phyloP scores from a whole-genome alignment of 2,113 vertebrate species.

The Galeopterus variegatus region DNA sequence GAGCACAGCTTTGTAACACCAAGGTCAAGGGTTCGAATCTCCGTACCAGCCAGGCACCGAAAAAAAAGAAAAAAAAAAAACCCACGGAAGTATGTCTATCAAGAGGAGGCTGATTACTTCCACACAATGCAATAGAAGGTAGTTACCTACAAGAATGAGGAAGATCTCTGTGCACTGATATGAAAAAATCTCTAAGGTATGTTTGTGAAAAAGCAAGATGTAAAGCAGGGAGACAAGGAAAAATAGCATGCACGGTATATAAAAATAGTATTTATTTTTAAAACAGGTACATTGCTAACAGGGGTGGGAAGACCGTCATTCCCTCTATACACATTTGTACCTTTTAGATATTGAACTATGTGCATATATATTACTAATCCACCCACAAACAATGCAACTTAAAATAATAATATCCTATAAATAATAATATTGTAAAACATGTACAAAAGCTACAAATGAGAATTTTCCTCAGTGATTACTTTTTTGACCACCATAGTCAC shows the following conservation, averaged over 20 bases:
- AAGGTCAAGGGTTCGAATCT: no score
- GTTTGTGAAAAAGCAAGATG: background rate
- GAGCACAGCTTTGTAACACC: no score
- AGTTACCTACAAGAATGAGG: background rate
- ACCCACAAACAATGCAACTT: background rate
- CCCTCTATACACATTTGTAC: background rate
- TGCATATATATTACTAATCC: background rate
- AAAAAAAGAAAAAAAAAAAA: no score
- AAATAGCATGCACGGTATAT: no score
- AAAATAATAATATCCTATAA: background rate
- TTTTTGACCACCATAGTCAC: background rate
- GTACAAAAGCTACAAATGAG: background rate
- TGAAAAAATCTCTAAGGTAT: background rate
- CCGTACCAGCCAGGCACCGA: no score
- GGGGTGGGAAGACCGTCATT: background rate
- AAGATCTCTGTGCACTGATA: background rate
- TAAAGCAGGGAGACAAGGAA: background rate
- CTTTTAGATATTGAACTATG: background rate
- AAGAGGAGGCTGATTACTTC: fast-evolving
- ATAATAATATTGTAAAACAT: background rate
- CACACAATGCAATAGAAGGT: fast-evolving
- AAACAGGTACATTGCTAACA: background rate
- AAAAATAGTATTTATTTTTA: no score
- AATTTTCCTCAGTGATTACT: background rate
- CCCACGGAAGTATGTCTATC: no score